Evolutionary conservation across 2,113 vertebrate genomes (phyloP).

Genomic region (Agapornis roseicollis): DNA sequence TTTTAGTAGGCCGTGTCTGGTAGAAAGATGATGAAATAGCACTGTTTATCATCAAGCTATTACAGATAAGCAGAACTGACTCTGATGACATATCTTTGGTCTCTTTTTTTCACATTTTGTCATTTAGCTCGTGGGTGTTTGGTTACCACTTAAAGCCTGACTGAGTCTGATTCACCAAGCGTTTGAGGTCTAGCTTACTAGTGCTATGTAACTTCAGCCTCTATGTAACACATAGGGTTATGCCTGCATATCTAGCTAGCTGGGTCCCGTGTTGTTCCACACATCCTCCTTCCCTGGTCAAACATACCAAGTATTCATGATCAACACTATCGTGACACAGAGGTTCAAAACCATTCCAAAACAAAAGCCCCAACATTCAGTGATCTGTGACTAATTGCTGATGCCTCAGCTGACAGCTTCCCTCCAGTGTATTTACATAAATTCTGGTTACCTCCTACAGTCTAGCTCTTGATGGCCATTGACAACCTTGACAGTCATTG

Average conservation of each 20-base stretch:
- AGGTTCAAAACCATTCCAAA: neutral
- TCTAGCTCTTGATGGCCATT: neutral
- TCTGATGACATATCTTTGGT: neutral
- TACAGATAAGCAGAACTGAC: neutral
- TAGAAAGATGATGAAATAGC: neutral
- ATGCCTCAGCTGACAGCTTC: neutral
- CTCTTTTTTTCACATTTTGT: neutral
- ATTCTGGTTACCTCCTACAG: neutral
- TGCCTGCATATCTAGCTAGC: neutral
- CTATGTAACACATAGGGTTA: neutral
- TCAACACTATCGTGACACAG: neutral
- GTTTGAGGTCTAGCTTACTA: neutral
- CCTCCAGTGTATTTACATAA: neutral
- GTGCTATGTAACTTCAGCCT: neutral
- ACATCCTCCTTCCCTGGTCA: neutral
- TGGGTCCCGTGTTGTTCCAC: neutral
- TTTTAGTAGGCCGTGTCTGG: neutral
- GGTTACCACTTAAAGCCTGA: neutral
- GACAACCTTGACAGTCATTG: neutral
- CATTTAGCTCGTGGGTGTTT: neutral
- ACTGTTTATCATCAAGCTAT: neutral
- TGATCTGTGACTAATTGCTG: neutral
- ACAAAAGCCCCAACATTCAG: neutral
- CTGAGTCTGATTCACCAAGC: neutral
- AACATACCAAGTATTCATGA: neutral